phyloP scores from a whole-genome alignment of 2,797 vertebrate species.

The Lophotriccus pileatus region DNA sequence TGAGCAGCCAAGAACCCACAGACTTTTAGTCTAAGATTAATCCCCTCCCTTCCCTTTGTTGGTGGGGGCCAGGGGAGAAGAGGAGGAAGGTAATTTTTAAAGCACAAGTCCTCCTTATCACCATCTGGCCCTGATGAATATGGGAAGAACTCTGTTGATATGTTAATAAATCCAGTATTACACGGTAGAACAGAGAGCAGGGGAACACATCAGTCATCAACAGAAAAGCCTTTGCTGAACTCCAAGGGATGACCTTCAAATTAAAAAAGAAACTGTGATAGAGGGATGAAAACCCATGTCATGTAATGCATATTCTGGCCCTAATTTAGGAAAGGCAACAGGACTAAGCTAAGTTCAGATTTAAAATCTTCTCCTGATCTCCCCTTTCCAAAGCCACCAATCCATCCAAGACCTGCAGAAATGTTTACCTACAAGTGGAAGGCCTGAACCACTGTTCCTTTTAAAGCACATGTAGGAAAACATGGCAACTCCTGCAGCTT shows the following conservation, averaged over 20 bases:
- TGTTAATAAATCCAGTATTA: constrained; percentile 28
- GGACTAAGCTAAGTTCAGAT: background rate
- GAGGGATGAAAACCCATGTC: background rate
- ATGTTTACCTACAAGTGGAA: accelerated
- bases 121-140: constrained; percentile 31
- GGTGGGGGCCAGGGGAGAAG: background rate
- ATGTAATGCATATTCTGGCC: background rate
- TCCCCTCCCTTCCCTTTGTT: background rate
- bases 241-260: background rate
- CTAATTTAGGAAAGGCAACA: background rate
- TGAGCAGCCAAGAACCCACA: background rate
- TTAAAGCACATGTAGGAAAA: background rate
- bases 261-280: background rate
- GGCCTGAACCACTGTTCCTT: background rate
- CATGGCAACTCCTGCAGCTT: background rate
- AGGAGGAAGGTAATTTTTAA: constrained; percentile 5
- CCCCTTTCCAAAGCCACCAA: background rate
- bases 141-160: background rate
- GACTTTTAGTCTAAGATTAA: background rate
- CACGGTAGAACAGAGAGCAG: background rate
- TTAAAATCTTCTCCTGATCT: background rate
- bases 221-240: background rate
- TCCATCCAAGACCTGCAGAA: background rate
- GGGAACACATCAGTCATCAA: background rate
- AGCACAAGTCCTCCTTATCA: background rate